These are phyloP conservation scores for Australoheros scitulus DNA, from an alignment of 2,113 vertebrate species.

Conservation along the genomic window DNA sequence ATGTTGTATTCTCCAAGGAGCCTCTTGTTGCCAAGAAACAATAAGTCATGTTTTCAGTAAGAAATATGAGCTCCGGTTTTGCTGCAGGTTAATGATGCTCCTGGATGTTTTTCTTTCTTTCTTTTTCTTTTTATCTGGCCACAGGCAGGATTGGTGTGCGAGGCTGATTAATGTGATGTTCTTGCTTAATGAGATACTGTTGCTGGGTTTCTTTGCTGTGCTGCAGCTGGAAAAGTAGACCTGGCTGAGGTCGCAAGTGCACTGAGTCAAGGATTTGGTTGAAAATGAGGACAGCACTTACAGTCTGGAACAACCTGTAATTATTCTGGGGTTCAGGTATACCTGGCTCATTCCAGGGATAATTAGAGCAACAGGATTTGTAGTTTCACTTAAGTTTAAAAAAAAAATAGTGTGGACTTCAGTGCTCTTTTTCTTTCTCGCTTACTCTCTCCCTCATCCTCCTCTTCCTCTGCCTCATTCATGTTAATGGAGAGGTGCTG, in stretches of 20 bases:
- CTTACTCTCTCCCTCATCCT: conserved; percentile 14
- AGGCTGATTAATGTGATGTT: conserved; percentile 45
- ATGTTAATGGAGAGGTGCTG: conserved; percentile 51
- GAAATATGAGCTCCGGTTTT: neutral
- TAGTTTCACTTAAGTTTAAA: conserved; percentile 21
- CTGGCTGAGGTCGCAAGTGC: conserved; percentile 41
- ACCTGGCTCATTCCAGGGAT: neutral
- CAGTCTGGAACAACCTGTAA: conserved; percentile 5
- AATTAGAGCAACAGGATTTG: conserved; percentile 5
- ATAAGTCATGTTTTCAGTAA: neutral
- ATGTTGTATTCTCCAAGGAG: neutral
- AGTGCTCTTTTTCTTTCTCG: conserved; percentile 15
- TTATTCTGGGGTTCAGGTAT: neutral
- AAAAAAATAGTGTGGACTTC: conserved; percentile 34
- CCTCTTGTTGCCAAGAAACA: conserved; percentile 20
- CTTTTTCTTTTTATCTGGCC: neutral
- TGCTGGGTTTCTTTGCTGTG: conserved; percentile 40
- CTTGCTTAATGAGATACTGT: conserved; percentile 52
- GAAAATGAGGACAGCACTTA: conserved; percentile 34
- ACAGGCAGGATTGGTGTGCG: conserved; percentile 4
- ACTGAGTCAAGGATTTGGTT: neutral
- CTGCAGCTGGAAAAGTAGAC: conserved; percentile 49
- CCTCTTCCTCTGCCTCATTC: conserved; percentile 50
- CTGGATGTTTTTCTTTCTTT: neutral
- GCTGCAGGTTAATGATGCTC: conserved; percentile 22